Percentiles rank a stretch among this genome's conserved stretches.
phyloP scores from a whole-genome alignment of 1,140 invertebrate species.

The Thalassaphorura encarpata region DNA sequence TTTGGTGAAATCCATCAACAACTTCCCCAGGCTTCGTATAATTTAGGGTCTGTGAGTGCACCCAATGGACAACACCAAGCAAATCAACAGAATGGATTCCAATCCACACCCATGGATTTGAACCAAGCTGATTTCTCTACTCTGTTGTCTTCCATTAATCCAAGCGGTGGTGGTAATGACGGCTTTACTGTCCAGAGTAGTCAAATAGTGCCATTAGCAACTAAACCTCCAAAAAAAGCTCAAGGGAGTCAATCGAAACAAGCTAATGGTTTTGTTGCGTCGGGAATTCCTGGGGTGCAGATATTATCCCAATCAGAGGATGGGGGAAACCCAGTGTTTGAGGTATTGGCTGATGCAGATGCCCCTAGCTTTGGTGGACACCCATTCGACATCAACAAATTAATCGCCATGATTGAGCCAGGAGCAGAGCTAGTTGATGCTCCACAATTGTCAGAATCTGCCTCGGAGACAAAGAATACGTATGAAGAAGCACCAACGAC shows the following conservation, averaged over 20 bases:
- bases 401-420: slow-evolving; percentile 31
- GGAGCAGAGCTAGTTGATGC: slow-evolving; percentile 23
- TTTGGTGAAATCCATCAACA: slow-evolving; percentile 4
- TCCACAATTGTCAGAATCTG: slow-evolving; percentile 11
- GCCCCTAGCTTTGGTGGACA: slow-evolving; percentile 27
- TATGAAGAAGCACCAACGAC: slow-evolving; percentile 6
- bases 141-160: neutral
- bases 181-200: neutral
- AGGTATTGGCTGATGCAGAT: slow-evolving; percentile 27
- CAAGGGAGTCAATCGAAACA: neutral
- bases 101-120: neutral
- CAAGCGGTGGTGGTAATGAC: neutral
- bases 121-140: neutral
- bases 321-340: slow-evolving; percentile 27
- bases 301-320: slow-evolving; percentile 14
- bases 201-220: neutral
- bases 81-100: neutral
- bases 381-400: slow-evolving; percentile 31
- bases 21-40: neutral
- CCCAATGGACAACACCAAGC: neutral
- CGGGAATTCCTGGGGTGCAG: slow-evolving; percentile 10
- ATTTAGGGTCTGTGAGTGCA: neutral
- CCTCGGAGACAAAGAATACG: slow-evolving; percentile 11
- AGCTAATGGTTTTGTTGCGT: neutral
- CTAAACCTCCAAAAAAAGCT: neutral